Evolutionary conservation across 2,888 invertebrate species (phyloP), one percentile per base, ranked within the genome.

Genomic region (Sminthurides aquaticus): DNA sequence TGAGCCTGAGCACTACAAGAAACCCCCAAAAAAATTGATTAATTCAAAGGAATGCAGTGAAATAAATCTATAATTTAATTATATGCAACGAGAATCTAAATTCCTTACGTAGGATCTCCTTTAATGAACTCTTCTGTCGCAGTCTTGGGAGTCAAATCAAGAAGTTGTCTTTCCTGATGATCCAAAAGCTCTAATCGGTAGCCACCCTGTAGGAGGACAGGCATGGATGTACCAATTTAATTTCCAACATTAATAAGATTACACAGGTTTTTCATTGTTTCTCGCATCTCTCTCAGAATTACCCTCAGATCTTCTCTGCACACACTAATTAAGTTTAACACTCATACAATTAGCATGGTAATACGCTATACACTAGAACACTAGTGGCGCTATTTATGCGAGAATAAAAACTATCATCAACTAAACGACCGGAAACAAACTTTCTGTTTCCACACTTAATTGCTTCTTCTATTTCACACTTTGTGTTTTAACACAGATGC

Each of bases 171-270:
- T 77, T 93, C 91, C 71, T 90, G 81, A 66, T 85, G 84, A 79
- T 95, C 93, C 76, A 96, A 80, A 64, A 97, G 84, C 78, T 95
- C 89, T 66, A 96, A 81, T 76, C 88, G 88, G 78, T 89, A 94
- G 60, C 95, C 95, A 71, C 96, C 96, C 95, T 95, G 79, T 66
- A 84, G 84, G n/a, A n/a, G 18, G 18, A 34, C 5, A 34, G 43
- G 43, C 43, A 34, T 34, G 5, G 5, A 34, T 15, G 43, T 15
- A 34, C 43, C 43, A 34, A 34, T 34, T 34, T 34, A 34, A 34
- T 11, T 15, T 5, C 8, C 43, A 34, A 34, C n/a, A 34, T 34
- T 15, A 34, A 5, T 34, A 34, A 11, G 43, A 5, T 5, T 5
- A 34, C 43, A 34, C 15, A 34, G 15, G 15, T 34, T 34, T 34